Evolutionary conservation across 1,140 invertebrate species (phyloP).

Genomic region (Leptinotarsa texana): DNA sequence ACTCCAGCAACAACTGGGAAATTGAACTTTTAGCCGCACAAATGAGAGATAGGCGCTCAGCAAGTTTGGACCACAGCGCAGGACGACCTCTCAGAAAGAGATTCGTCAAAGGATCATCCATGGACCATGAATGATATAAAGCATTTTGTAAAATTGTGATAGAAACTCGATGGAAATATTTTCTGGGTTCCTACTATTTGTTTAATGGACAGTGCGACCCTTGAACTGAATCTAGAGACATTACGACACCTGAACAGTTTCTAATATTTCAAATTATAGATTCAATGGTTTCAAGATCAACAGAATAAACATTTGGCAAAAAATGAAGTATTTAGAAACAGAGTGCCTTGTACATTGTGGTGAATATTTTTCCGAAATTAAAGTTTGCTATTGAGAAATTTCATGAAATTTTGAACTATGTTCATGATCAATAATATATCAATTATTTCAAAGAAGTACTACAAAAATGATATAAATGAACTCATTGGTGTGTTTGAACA

Average conservation of each 20-base stretch:
- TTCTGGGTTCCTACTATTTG: not conserved
- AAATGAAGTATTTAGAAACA: no score
- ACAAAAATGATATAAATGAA: no score
- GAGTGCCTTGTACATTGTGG: no score
- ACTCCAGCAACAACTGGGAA: slow-evolving; percentile 51
- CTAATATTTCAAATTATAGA: no score
- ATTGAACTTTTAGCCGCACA: slow-evolving; percentile 50
- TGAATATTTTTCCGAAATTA: no score
- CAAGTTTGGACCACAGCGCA: slow-evolving; percentile 49
- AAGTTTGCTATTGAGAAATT: no score
- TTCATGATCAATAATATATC: no score
- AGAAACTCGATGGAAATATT: slow-evolving; percentile 2
- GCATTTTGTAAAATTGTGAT: slow-evolving; percentile 28
- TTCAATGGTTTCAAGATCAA: no score
- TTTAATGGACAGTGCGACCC: not conserved
- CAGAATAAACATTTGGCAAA: no score
- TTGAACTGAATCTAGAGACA: not conserved
- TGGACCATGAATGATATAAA: slow-evolving; percentile 41
- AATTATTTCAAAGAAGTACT: no score
- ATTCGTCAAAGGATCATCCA: slow-evolving; percentile 34
- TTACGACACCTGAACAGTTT: not conserved
- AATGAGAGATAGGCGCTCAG: slow-evolving; percentile 50
- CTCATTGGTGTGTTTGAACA: no score
- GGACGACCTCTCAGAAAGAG: slow-evolving; percentile 33
- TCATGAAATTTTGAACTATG: no score